These are phyloP conservation scores for Parelbella ahira DNA, from an alignment of 2,888 invertebrate species.

Conservation along the genomic window DNA sequence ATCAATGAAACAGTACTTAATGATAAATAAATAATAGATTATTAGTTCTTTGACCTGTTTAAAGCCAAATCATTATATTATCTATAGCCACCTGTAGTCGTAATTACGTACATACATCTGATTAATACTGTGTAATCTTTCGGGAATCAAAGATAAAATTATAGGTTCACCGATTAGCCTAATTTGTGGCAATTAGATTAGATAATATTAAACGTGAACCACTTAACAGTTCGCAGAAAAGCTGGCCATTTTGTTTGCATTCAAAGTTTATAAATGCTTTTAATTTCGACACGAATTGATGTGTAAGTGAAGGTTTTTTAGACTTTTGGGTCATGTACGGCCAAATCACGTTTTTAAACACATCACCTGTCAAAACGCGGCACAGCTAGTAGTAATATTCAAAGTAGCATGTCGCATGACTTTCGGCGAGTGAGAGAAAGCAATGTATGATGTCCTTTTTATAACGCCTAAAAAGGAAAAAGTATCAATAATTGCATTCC, in stretches of 20 bases:
- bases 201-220: constrained; percentile 4
- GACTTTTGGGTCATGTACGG: constrained; percentile 52
- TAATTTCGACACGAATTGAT: constrained; percentile 33
- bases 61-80: too few species aligned
- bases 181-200: constrained; percentile 16
- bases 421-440: constrained; percentile 55
- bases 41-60: too few species aligned
- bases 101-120: too few species aligned
- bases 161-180: constrained; percentile 8
- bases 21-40: too few species aligned
- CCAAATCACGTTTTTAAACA: constrained; percentile 41
- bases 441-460: constrained; percentile 36
- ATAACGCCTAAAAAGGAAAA: constrained; percentile 28
- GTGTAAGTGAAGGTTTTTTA: constrained; percentile 40
- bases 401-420: constrained; percentile 50
- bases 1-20: too few species aligned
- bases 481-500: constrained; percentile 19
- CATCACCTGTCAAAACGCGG: constrained; percentile 47
- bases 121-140: not conserved
- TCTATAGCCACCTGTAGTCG: too few species aligned
- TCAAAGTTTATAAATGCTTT: constrained; percentile 27
- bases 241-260: too few species aligned
- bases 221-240: constrained; percentile 15
- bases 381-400: constrained; percentile 47
- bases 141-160: constrained; percentile 7